phyloP scores from a whole-genome alignment of 2,888 invertebrate genomes.

The Caenorhabditis panamensis region DNA sequence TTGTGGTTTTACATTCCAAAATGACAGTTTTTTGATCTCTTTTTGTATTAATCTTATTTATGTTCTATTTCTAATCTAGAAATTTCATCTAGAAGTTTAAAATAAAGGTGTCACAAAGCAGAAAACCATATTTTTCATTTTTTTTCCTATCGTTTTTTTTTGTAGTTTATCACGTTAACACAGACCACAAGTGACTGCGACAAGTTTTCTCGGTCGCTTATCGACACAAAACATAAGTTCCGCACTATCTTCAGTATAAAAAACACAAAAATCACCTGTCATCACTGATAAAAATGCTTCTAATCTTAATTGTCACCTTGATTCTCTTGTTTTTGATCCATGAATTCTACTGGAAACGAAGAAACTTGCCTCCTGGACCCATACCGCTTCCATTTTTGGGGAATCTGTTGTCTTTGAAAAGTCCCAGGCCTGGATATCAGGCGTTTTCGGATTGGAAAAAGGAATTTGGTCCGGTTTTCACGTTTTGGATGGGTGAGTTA shows the following conservation, averaged over 20 bases:
- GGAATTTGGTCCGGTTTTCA: constrained; percentile 43
- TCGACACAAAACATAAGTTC: no score
- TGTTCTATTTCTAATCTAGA: no score
- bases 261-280: no score
- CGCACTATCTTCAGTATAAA: no score
- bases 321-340: constrained; percentile 36
- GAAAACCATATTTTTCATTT: background rate
- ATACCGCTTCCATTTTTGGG: constrained; percentile 43
- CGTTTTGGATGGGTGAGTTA: constrained; percentile 52
- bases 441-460: constrained; percentile 17
- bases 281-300: constrained; percentile 12
- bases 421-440: constrained; percentile 37
- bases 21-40: background rate
- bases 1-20: background rate
- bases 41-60: background rate
- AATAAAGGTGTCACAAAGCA: no score
- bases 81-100: no score
- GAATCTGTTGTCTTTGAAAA: constrained; percentile 26
- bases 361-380: constrained; percentile 60
- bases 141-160: no score
- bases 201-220: no score
- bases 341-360: constrained; percentile 55
- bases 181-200: no score
- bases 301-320: constrained; percentile 18
- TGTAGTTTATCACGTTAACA: background rate